Base-by-base conservation (phyloP, 2,113 vertebrate genomes). In the Leptobrachium leishanense region DNA sequence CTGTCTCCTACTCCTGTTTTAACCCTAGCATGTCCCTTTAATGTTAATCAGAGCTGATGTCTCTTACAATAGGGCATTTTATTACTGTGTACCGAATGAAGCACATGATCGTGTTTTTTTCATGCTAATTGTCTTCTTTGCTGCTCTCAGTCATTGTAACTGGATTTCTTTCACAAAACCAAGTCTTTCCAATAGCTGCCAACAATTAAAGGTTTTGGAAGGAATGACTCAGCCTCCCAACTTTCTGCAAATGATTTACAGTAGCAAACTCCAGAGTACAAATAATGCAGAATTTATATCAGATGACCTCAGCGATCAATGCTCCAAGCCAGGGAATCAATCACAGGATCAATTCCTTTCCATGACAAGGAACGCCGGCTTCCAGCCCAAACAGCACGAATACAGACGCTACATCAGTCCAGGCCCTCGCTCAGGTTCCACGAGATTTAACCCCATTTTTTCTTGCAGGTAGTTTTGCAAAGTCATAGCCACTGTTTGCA, bases 261-360 rank as follows among this genome's bases (percentile, higher is more conserved):
- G 72, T 74, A 59, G 41, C 64, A 39, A 11, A 43, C 43, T 6
- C 44, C 43, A 64, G 53, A 5, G 74, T 12, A 85, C 86, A 74
- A 83, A 8, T 69, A 12, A 84, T 87, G 77, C 81, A 88, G 87
- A 85, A 83, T 86, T 77, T 75, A 67, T 4, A 55, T 78, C n/a
- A 53, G 69, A 70, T 85, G 76, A 79, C 73, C 73, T 82, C 75
- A 83, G 55, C 59, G 76, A 83, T 79, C 81, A 62, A 85, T 80
- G 74, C 81, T 82, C 82, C 77, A 31, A 81, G 74, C 74, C 72
- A 74, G 65, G 62, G 50, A 68, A 80, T 80, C 42, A 67, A 80
- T 79, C 68, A 79, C 44, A 57, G 31, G 63, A 80, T 80, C 77
- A 73, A 73, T 80, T 73, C 31, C 44, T 65, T 79, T 72, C 39